Conservation (phyloP, 2,113 vertebrate genomes). For the Zingel zingel region DNA sequence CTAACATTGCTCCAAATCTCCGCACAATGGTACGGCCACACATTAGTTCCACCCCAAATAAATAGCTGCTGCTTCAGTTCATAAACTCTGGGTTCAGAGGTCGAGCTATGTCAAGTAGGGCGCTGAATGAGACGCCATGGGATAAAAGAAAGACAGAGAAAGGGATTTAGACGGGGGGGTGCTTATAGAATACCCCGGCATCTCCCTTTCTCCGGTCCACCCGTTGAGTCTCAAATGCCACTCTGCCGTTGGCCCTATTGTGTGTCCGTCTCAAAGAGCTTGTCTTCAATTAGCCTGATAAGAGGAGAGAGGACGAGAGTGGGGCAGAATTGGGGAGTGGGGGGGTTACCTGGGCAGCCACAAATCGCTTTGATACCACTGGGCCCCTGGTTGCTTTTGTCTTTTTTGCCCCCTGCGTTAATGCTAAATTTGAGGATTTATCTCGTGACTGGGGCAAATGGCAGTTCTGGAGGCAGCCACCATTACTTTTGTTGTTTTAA, state of each 20-base stretch:
- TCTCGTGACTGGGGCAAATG: slow-evolving; percentile 57
- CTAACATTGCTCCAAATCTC: slow-evolving; percentile 74
- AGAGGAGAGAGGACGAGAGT: slow-evolving; percentile 73
- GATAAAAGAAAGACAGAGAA: slow-evolving; percentile 79
- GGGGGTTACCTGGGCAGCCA: slow-evolving; percentile 70
- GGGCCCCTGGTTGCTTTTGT: slow-evolving; percentile 78
- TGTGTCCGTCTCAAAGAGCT: slow-evolving; percentile 79
- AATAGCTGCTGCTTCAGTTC: slow-evolving; percentile 81
- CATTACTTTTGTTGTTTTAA: slow-evolving; percentile 68
- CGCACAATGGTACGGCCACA: slow-evolving; percentile 66
- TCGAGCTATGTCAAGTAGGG: slow-evolving; percentile 82
- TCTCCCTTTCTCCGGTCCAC: slow-evolving; percentile 72
- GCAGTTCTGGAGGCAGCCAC: slow-evolving; percentile 56
- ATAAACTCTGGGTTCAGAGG: slow-evolving; percentile 83
- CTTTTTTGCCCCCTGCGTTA: slow-evolving; percentile 60
- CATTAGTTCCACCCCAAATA: slow-evolving; percentile 77
- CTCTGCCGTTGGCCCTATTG: slow-evolving; percentile 81
- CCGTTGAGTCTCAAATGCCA: slow-evolving; percentile 80
- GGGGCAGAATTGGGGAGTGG: slow-evolving; percentile 45
- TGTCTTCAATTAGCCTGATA: slow-evolving; percentile 86
- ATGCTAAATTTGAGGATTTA: slow-evolving; percentile 69
- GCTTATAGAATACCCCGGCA: slow-evolving; percentile 74
- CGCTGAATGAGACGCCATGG: slow-evolving; percentile 79
- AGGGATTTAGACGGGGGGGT: slow-evolving; percentile 73
- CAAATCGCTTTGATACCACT: slow-evolving; percentile 76